Evolutionary conservation across 2,113 vertebrate genomes (phyloP).

Genomic region (Notiomystis cincta): DNA sequence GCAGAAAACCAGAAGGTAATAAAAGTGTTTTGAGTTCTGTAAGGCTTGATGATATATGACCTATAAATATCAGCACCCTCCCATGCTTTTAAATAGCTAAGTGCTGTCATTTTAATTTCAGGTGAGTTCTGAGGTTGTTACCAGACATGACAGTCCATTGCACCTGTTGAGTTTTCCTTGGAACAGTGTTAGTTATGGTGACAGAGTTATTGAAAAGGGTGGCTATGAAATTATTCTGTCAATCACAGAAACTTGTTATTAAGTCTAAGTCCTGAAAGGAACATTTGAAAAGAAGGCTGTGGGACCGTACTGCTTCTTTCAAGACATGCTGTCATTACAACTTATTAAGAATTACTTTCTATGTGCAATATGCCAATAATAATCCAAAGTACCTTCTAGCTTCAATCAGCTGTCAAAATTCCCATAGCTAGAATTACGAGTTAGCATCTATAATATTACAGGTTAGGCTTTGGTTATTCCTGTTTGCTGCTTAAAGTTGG

Average conservation of each 20-base stretch:
- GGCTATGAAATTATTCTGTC: neutral
- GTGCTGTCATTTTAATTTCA: neutral
- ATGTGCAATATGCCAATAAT: neutral
- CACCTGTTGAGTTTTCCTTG: neutral
- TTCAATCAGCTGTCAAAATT: neutral
- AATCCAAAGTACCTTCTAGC: neutral
- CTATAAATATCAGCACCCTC: neutral
- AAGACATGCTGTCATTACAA: neutral
- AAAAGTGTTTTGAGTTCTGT: neutral
- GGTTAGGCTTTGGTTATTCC: neutral
- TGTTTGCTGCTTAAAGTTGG: neutral
- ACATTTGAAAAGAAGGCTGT: neutral
- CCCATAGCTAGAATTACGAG: neutral
- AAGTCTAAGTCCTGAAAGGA: neutral
- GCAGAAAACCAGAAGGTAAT: neutral
- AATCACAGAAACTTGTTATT: neutral
- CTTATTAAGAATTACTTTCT: neutral
- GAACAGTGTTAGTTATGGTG: neutral
- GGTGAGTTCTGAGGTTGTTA: neutral
- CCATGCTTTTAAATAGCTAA: neutral
- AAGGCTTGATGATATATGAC: neutral
- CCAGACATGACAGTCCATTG: neutral
- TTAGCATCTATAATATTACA: neutral
- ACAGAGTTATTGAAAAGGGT: neutral
- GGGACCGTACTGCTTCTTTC: neutral